These are phyloP conservation scores for Panagrolaimus sp. DNA, from an alignment of 1,140 invertebrate species.

Conservation along the genomic window DNA sequence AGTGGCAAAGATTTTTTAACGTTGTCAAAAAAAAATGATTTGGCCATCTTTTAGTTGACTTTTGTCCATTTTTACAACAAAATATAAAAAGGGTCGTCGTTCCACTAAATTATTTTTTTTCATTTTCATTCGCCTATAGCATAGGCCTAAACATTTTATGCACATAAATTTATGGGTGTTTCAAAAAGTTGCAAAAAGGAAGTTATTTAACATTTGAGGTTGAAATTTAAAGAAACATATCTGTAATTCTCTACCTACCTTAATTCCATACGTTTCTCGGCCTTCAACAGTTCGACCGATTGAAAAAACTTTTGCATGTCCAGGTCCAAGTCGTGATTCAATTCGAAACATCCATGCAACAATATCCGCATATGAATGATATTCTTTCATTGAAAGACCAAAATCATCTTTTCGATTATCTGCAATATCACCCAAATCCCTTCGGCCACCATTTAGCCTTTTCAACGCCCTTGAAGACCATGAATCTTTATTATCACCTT, in stretches of 20 bases:
- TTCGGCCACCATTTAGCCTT: background rate
- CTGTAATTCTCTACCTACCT: slow-evolving; percentile 19
- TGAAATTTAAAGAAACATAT: no score
- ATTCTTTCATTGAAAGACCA: slow-evolving; percentile 37
- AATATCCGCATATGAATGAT: slow-evolving; percentile 36
- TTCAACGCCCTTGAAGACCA: background rate
- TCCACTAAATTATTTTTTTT: no score
- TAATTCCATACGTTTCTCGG: slow-evolving; percentile 38
- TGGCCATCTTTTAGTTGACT: no score
- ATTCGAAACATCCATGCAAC: slow-evolving; percentile 36
- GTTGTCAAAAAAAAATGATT: no score
- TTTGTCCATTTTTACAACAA: no score
- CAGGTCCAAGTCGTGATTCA: slow-evolving; percentile 17
- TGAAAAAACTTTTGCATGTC: slow-evolving; percentile 22
- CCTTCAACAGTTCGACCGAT: slow-evolving; percentile 37
- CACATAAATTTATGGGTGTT: no score
- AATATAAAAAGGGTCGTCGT: no score
- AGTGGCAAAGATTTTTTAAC: no score
- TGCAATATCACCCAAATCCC: background rate
- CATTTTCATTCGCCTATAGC: no score
- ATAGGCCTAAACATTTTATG: no score
- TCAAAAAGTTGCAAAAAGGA: background rate
- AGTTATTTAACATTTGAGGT: background rate
- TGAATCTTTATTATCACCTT: background rate
- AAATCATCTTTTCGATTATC: background rate